Percentiles rank a stretch among this genome's conserved stretches.
Conservation (phyloP, 2,888 invertebrate genomes). For the Ormia ochracea region DNA sequence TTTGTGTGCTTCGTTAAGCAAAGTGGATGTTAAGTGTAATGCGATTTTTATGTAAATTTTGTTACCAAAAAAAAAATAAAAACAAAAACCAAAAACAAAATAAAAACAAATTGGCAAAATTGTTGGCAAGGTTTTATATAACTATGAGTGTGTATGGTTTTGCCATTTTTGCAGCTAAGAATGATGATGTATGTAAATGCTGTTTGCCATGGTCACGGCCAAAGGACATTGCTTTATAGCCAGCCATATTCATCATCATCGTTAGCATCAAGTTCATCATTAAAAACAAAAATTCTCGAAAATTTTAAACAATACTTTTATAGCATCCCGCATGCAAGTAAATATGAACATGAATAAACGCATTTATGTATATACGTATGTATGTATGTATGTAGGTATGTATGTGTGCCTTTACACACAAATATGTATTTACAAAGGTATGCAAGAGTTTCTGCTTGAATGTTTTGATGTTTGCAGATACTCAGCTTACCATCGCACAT, state of each 20-base stretch:
- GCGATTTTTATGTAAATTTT: constrained; percentile 77
- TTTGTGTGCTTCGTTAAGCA: constrained; percentile 75
- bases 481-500: constrained; percentile 47
- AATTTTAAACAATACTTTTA: constrained; percentile 42
- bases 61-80: constrained; percentile 29
- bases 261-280: constrained; percentile 28
- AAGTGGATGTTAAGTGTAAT: constrained; percentile 77
- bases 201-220: constrained; percentile 62
- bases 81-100: constrained; percentile 3
- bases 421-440: background rate
- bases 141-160: background rate
- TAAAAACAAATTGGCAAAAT: constrained; percentile 20
- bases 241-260: constrained; percentile 19
- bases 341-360: background rate
- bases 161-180: background rate
- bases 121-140: constrained; percentile 37
- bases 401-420: background rate
- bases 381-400: background rate
- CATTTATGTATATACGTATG: background rate
- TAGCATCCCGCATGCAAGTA: background rate
- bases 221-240: constrained; percentile 34
- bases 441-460: background rate
- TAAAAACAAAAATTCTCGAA: constrained; percentile 30
- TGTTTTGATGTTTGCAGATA: constrained; percentile 51
- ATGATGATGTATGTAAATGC: constrained; percentile 11